phyloP scores from a whole-genome alignment of 2,113 vertebrate genomes.

The Capricornis sumatraensis region DNA sequence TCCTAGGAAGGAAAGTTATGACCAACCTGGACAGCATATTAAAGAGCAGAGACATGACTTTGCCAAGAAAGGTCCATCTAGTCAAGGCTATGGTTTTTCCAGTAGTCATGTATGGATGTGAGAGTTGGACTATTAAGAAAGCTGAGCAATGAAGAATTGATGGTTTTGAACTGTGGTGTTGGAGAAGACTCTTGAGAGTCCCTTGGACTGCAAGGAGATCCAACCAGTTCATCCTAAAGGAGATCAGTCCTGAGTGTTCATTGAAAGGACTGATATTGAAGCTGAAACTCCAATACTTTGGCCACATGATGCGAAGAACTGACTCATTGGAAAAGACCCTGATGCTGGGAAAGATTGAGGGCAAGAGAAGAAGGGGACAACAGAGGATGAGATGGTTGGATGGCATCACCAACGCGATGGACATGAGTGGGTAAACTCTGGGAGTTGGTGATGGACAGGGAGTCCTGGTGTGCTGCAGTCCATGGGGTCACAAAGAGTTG shows the following conservation, averaged over 20 bases:
- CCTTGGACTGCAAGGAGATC: not conserved
- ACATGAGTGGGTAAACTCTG: not conserved
- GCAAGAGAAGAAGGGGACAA: accelerated
- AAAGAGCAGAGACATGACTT: not conserved
- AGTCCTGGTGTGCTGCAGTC: not conserved
- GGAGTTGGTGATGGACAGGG: not conserved
- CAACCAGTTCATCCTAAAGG: not conserved
- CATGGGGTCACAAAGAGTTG: not conserved
- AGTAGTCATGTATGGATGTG: not conserved
- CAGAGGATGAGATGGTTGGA: not conserved
- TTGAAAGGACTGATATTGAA: not conserved
- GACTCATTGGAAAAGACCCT: not conserved
- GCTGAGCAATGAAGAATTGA: not conserved
- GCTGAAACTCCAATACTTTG: not conserved
- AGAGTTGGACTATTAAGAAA: not conserved
- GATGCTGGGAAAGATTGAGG: not conserved
- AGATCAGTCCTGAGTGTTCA: not conserved
- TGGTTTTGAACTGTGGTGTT: not conserved
- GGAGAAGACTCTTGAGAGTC: not conserved
- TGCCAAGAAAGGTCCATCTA: not conserved
- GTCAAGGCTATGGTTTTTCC: not conserved
- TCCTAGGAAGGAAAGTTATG: not conserved
- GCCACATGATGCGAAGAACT: not conserved
- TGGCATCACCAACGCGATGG: accelerated
- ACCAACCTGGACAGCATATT: not conserved